Evolutionary conservation across 2,888 invertebrate species (phyloP).

Genomic region (Leucania comma): DNA sequence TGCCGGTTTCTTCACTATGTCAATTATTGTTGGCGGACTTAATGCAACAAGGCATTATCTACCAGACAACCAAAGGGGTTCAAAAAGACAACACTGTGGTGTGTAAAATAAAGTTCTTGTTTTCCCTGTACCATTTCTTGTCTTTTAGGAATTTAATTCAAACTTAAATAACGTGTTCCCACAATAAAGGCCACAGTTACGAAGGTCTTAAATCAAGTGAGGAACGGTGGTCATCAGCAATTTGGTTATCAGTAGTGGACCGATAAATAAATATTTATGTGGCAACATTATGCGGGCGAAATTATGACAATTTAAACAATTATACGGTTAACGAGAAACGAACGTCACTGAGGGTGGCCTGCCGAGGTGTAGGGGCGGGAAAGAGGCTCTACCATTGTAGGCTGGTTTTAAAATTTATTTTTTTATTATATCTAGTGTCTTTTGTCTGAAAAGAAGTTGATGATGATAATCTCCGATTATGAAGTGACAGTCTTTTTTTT

Average conservation of each 20-base stretch:
- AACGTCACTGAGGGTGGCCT: constrained; percentile 78
- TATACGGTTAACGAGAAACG: constrained; percentile 82
- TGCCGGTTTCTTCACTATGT: too few relatives aligned
- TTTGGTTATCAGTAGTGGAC: constrained; percentile 72
- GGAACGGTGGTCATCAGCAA: constrained; percentile 67
- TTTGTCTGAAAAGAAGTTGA: not conserved
- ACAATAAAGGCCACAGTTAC: constrained; percentile 53
- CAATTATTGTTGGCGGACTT: too few relatives aligned
- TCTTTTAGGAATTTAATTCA: constrained; percentile 25
- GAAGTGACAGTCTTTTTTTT: not conserved
- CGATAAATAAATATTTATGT: constrained; percentile 87
- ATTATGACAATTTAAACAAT: constrained; percentile 88
- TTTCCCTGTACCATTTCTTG: constrained; percentile 1
- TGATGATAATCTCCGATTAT: not conserved
- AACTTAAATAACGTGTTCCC: constrained; percentile 25
- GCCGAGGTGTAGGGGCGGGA: constrained; percentile 17
- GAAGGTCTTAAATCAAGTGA: constrained; percentile 71
- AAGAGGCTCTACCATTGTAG: constrained; percentile 68
- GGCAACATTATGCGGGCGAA: constrained; percentile 81
- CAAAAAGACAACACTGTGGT: too few relatives aligned
- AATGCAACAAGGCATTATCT: too few relatives aligned
- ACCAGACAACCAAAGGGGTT: too few relatives aligned
- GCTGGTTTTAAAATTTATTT: too few relatives aligned
- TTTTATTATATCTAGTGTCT: not conserved
- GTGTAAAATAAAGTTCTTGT: too few relatives aligned